A percentile compares a stretch with the other conserved stretches of the same genome.
Conservation (phyloP, 2,888 invertebrate genomes). For the Eupelmus urozonus region DNA sequence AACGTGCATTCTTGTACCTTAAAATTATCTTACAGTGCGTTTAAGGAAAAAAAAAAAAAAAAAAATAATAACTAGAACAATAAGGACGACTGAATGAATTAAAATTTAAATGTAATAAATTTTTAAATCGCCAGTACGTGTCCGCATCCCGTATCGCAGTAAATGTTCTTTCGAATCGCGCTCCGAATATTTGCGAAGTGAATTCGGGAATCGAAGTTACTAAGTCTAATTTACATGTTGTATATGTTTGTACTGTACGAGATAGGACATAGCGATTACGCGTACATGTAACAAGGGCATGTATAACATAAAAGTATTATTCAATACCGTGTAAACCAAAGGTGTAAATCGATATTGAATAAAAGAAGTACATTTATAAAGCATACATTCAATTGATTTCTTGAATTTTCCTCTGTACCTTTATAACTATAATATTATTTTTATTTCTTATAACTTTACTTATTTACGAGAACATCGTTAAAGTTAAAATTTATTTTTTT, state of each 20-base stretch:
- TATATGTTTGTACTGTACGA: constrained; percentile 68
- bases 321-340: constrained; percentile 28
- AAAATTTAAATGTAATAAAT: constrained; percentile 45
- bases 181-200: constrained; percentile 25
- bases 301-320: constrained; percentile 49
- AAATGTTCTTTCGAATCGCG: constrained; percentile 26
- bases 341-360: constrained; percentile 59
- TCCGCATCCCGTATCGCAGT: constrained; percentile 35
- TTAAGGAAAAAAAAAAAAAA: not conserved
- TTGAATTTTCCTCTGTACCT: not conserved
- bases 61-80: constrained; percentile 46
- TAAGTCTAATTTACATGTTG: constrained; percentile 63
- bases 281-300: constrained; percentile 50
- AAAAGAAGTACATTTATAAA: constrained; percentile 61
- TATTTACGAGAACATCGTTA: too few species aligned
- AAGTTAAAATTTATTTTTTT: too few species aligned
- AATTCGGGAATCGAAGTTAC: constrained; percentile 37
- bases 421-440: not conserved
- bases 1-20: not conserved
- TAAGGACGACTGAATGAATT: constrained; percentile 53
- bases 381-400: not conserved
- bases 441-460: not conserved
- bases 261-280: constrained; percentile 55
- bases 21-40: not conserved
- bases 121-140: constrained; percentile 47